Evolutionary conservation across 2,888 invertebrate genomes (phyloP).

Genomic region (Drosophila stalkeri): DNA sequence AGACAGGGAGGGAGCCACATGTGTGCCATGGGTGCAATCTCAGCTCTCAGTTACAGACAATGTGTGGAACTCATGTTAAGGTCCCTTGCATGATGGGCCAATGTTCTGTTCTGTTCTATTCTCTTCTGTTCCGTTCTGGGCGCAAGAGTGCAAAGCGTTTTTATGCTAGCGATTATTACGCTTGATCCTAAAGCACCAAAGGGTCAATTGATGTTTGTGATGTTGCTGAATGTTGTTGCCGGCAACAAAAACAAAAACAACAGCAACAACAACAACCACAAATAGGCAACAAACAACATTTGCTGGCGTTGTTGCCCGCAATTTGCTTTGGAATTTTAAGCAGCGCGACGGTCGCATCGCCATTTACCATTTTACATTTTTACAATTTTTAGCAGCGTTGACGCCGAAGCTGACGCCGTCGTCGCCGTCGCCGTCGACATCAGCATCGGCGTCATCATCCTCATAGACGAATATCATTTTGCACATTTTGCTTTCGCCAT

Average conservation of each 20-base stretch:
- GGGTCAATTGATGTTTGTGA: constrained; percentile 84
- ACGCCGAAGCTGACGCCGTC: constrained; percentile 12
- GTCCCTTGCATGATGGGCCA: constrained; percentile 37
- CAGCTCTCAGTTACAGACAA: constrained; percentile 50
- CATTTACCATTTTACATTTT: constrained; percentile 59
- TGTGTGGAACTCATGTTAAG: constrained; percentile 31
- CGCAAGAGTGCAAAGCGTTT: constrained; percentile 80
- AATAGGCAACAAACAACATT: constrained; percentile 50
- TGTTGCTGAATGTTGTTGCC: constrained; percentile 75
- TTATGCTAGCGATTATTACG: constrained; percentile 83
- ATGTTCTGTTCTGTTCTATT: constrained; percentile 8
- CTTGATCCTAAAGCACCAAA: constrained; percentile 82
- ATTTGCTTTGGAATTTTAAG: constrained; percentile 83
- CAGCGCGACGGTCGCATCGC: constrained; percentile 67
- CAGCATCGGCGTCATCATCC: constrained; percentile 28
- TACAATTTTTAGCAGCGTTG: constrained; percentile 39
- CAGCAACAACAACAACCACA: constrained; percentile 55
- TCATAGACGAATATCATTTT: constrained; percentile 68
- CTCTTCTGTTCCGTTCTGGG: constrained; percentile 43
- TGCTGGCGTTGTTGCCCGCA: constrained; percentile 66
- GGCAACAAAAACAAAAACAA: constrained; percentile 42
- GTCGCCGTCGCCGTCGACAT: constrained; percentile 12
- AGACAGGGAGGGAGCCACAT: constrained; percentile 32
- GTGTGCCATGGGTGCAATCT: constrained; percentile 33
- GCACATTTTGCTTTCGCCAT: constrained; percentile 43